Percentiles rank a stretch among this genome's conserved stretches.
Conservation (phyloP, 2,113 vertebrate genomes). For the Nothobranchius furzeri region DNA sequence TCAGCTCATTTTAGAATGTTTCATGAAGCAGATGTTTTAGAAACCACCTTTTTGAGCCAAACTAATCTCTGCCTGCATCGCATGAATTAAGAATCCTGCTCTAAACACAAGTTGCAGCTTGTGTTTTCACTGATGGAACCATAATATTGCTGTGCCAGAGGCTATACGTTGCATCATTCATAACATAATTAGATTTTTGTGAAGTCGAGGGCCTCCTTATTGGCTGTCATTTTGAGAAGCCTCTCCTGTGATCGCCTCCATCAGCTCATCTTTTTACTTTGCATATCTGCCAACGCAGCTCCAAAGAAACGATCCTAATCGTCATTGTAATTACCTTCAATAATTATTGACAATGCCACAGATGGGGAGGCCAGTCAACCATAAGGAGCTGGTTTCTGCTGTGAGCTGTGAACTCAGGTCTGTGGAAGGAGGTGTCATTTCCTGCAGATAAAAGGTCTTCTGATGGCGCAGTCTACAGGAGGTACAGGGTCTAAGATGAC, state of each 20-base stretch:
- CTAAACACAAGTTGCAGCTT: conserved; percentile 62
- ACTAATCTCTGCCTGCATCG: neutral
- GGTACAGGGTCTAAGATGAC: conserved; percentile 38
- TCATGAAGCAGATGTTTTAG: neutral
- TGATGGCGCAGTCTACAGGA: conserved; percentile 2
- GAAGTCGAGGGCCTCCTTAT: conserved; percentile 66
- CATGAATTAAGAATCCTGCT: neutral
- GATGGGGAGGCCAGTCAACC: conserved; percentile 23
- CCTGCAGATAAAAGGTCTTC: conserved; percentile 13
- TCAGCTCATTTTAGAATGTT: neutral
- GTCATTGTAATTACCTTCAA: conserved; percentile 66
- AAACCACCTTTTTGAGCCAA: neutral
- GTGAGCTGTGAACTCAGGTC: conserved; percentile 25
- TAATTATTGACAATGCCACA: conserved; percentile 62
- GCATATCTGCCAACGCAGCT: conserved; percentile 63
- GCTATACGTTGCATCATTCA: conserved; percentile 65
- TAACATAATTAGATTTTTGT: conserved; percentile 68
- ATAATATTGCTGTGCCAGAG: conserved; percentile 60
- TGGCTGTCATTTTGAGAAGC: conserved; percentile 65
- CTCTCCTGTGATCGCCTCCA: conserved; percentile 39
- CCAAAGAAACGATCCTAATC: conserved; percentile 72
- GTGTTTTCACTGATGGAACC: conserved; percentile 56
- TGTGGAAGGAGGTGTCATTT: conserved; percentile 10
- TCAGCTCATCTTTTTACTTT: conserved; percentile 44
- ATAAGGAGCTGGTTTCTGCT: conserved; percentile 16